Evolutionary conservation across 2,888 invertebrate genomes (phyloP).

Genomic region (Cerastis leucographa): DNA sequence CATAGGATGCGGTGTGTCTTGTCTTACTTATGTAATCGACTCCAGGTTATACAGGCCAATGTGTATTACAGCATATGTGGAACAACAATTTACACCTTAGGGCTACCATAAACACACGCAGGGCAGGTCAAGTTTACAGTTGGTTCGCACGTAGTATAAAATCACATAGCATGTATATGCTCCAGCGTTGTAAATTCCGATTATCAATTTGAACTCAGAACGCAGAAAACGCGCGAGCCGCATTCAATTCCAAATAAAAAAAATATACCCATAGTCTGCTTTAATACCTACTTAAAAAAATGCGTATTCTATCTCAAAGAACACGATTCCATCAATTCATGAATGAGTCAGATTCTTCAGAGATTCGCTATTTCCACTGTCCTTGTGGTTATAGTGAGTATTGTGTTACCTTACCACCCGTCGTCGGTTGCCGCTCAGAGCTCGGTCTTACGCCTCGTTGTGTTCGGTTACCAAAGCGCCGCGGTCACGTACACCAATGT

Average conservation of each 20-base stretch:
- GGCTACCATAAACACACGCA: neutral
- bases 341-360: conserved; percentile 24
- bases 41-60: neutral
- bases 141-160: neutral
- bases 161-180: neutral
- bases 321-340: conserved; percentile 38
- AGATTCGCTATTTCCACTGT: conserved; percentile 49
- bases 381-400: conserved; percentile 62
- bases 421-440: conserved; percentile 44
- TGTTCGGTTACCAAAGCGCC: conserved; percentile 56
- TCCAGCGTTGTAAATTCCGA: neutral
- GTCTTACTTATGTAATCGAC: neutral
- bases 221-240: neutral
- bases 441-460: conserved; percentile 68
- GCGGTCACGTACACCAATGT: conserved; percentile 62
- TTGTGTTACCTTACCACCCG: conserved; percentile 53
- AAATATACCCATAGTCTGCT: neutral
- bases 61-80: neutral
- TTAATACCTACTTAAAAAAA: neutral
- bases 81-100: neutral
- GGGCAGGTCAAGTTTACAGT: conserved; percentile 1
- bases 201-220: neutral
- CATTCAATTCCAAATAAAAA: no score
- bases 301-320: neutral
- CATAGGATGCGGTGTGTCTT: neutral